Evolutionary conservation across 2,888 invertebrate species (phyloP), one percentile per base, ranked within the genome.

Genomic region (Epicampocera succincta): DNA sequence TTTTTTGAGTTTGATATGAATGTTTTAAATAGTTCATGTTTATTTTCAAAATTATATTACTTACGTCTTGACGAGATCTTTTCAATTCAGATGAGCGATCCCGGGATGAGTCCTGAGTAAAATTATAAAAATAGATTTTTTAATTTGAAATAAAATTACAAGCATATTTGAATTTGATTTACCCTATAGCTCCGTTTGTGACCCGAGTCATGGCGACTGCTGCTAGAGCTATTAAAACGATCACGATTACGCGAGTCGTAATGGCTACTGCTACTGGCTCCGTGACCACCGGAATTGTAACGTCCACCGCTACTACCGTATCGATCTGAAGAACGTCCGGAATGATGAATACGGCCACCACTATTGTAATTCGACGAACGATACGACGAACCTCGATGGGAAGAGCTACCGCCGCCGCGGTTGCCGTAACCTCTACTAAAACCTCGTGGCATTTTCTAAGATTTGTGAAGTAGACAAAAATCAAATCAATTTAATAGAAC

Each of bases 21-120:
- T 50, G 56, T 68, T 46, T 15, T 63, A 25, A 44, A 48, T n/a
- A 60, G n/a, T n/a, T n/a, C 1, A 33, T 33, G 5, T 8, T 33
- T 1, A 33, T 33, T 33, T 33, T 33, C 1, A 4, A n/a, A 25
- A 12, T 65, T n/a, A 65, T 1, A 58, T n/a, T 85, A 87, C 90
- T 90, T 90, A 90, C 90, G 87, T 91, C 91, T 87, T 87, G 87
- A 11, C 91, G 90, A 13, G 89, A 88, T 44, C 91, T 88, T 77
- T 91, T 91, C 15, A 90, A 87, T 38, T 90, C 91, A 83, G 89
- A 88, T 12, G 85, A 87, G 12, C 91, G 90, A 85, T 91, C 91
- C 11, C 91, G 88, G 2, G 91, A 90, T 5, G 87, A 85, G 68
- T 90, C 90, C 89, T 89, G 69, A 25, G n/a, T 58, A 61, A 12